Base-by-base conservation (phyloP, 2,113 vertebrate genomes). In the Phocoena sinus region DNA sequence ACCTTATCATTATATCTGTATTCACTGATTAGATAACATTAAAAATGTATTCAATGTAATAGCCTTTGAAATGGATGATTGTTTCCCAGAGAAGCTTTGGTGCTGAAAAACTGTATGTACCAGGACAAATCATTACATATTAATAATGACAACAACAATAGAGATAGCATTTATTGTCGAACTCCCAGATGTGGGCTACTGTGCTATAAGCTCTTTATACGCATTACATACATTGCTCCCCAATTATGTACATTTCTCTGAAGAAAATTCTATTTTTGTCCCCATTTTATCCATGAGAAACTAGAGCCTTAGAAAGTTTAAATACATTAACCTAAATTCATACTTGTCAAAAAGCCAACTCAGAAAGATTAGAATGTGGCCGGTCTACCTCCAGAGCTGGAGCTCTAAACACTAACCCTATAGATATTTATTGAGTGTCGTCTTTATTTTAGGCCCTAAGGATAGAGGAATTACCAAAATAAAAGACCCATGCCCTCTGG, bases 341-440 rank as follows among this genome's bases (percentile, higher is more conserved):
- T n/a, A 73, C 38, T 28, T 3, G 41, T 94, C 47, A n/a, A 65
- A 91, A 62, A 70, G 25, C 6, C 23, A 74, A 62, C 15, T n/a
- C 21, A 70, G 63, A 76, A 88, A 92, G 33, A 73, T 91, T 71
- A 62, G 44, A 93, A 58, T 77, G 13, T 65, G n/a, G 20, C 41
- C 38, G 15, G 6, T 58, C 41, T 76, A 36, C 21, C 2, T 71
- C 44, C 76, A 85, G 38, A 82, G 11, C 26, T 81, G 8, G 87
- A 68, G 2, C 2, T 91, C 38, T 77, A 67, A 88, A 81, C 12
- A 63, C 9, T 33, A 58, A 67, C 4, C 9, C 15, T 67, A 38
- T 70, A 91, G 60, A 84, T 87, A 88, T 95, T 94, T 92, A 90
- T 28, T 95, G 70, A 89, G 15, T 41, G 10, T 41, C 84, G 38